Base-by-base conservation (phyloP, 1,140 invertebrate species). In the Eubasilissa regina region DNA sequence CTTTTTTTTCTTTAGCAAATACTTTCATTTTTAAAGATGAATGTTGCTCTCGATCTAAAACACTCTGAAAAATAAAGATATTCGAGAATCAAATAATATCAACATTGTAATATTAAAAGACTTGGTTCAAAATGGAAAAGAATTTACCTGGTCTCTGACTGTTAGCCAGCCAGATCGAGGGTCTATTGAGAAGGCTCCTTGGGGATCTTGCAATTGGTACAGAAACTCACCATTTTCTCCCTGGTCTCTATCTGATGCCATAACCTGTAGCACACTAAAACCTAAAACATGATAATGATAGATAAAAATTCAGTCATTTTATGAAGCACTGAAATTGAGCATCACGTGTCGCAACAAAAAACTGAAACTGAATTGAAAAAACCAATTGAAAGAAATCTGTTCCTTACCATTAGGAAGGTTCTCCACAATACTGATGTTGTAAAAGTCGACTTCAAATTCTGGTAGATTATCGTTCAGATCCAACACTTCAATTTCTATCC, bases 351-450 rank as follows among this genome's bases (percentile, higher is more conserved):
- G 3, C 1, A 13, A 60, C 19, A 21, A 60, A 60, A 17, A 7
- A 19, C n/a, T n/a, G n/a, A n/a, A n/a, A n/a, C n/a, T n/a, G n/a
- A n/a, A n/a, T n/a, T n/a, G n/a, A n/a, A 21, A 21, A 21, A 60
- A 8, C 21, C 21, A 60, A 1, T 60, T 53, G 11, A 53, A 6
- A 13, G 10, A 15, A 58, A 19, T 19, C 15, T 11, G 11, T 3
- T 8, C 73, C 77, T 80, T 93, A 78, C 95, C 95, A 82, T 95
- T 95, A 0, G 96, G 96, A 45, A 97, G 87, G 86, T 97, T 97
- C 85, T 97, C 96, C 58, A 97, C 95, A 66, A 97, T 97, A 80
- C 95, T 97, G 51, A 97, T 96, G 81, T 97, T 97, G 84, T 97
- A 97, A 81, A 95, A 92, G 82, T 96, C 95, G 0, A 95, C 94